Percentiles rank a stretch among this genome's conserved stretches.
Evolutionary conservation across 2,888 invertebrate genomes (phyloP).

Genomic region (Polydrusus tereticollis): DNA sequence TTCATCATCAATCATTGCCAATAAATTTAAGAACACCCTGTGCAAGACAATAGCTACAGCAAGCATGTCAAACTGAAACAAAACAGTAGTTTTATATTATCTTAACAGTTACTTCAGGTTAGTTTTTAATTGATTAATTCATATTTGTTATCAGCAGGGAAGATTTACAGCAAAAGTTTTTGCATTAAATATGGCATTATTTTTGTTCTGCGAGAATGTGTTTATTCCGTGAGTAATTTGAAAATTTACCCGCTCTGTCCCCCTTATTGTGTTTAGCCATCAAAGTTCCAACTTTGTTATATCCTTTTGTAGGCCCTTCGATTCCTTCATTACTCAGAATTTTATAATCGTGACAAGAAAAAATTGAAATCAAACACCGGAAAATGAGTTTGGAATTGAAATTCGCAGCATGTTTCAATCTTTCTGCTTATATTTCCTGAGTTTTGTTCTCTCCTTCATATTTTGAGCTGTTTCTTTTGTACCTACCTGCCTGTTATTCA

Average conservation of each 20-base stretch:
- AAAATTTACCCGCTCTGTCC: slow-evolving; percentile 73
- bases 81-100: too few species aligned
- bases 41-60: too few species aligned
- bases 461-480: background rate
- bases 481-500: background rate
- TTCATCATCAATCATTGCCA: too few species aligned
- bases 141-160: too few species aligned
- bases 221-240: too few species aligned
- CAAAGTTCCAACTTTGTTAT: slow-evolving; percentile 20
- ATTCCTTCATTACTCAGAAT: slow-evolving; percentile 79
- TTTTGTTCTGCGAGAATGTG: too few species aligned
- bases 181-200: too few species aligned
- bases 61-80: too few species aligned
- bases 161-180: too few species aligned
- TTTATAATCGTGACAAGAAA: slow-evolving; percentile 73
- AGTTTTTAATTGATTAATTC: too few species aligned
- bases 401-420: background rate
- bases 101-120: too few species aligned
- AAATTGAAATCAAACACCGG: slow-evolving; percentile 70
- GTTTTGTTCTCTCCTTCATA: background rate
- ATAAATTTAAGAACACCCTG: too few species aligned
- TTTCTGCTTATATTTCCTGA: background rate
- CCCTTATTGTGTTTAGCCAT: slow-evolving; percentile 67
- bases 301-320: slow-evolving; percentile 65
- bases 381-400: slow-evolving; percentile 10